Base-by-base conservation (phyloP, 2,888 invertebrate genomes). In the Erebia epiphron region DNA sequence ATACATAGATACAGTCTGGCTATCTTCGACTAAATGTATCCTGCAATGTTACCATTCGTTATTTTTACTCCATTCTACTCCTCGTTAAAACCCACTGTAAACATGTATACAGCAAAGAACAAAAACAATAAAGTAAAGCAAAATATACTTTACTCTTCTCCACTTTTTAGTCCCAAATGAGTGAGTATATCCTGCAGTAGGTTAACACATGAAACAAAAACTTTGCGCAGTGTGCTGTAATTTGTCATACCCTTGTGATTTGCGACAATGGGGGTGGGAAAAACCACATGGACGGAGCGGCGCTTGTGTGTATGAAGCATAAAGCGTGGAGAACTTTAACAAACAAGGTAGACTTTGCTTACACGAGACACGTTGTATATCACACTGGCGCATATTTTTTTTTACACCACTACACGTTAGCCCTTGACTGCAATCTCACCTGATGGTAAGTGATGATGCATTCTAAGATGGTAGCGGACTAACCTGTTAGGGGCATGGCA, bases 191-290 rank as follows among this genome's bases (percentile, higher is more conserved):
- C 46, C 49, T 62, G 64, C 52, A 64, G 35, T 54, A 1, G 35
- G 35, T 35, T 35, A 35, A 35, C 35, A 35, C 11, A 52, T 64
- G 54, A 64, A 64, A 64, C 64, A 64, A 54, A 54, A 64, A 64
- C 41, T 64, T 63, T 41, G n/a, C 54, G 56, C 26, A 14, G 43
- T 43, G 16, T 61, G 43, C 9, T 18, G 16, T 41, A 64, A 64
- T 64, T 54, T 64, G 35, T 54, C 52, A 49, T 49, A 54, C 64
- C 54, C 52, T 52, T 52, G 52, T 64, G 64, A 64, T 64, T 52
- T 64, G 64, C 41, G 64, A 41, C 52, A 54, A 41, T 54, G 14
- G 16, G 54, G 64, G 52, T 54, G 41, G 64, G 41, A 41, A 64
- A 52, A 52, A 13, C 52, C 35, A 64, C 35, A 52, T 26, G 26